phyloP scores from a whole-genome alignment of 2,888 invertebrate species.

The Spodoptera exigua region DNA sequence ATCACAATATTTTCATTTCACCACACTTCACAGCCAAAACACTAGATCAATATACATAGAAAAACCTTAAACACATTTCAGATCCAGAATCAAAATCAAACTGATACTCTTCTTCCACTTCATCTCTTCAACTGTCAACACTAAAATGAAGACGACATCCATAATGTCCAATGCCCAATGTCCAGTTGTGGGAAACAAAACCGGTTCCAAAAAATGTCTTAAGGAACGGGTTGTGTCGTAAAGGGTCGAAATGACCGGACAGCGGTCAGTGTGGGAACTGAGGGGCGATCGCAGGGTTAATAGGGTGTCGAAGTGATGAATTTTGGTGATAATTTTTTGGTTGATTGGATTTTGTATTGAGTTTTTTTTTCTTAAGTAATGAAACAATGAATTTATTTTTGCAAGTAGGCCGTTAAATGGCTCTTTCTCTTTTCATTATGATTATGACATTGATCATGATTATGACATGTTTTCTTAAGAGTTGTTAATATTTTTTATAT shows the following conservation, averaged over 20 bases:
- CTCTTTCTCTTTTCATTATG: too few species aligned
- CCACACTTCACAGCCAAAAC: constrained; percentile 11
- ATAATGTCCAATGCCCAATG: constrained; percentile 41
- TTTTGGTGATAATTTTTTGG: constrained; percentile 20
- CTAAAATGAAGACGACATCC: constrained; percentile 60
- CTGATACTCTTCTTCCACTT: constrained; percentile 11
- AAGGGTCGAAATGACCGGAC: constrained; percentile 67
- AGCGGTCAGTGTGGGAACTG: constrained; percentile 73
- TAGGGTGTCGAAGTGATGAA: constrained; percentile 31
- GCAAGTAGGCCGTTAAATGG: too few species aligned
- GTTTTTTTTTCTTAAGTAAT: background rate
- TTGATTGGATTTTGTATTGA: constrained; percentile 20
- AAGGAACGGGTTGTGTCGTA: constrained; percentile 59
- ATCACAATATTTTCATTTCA: constrained; percentile 1
- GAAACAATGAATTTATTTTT: too few species aligned
- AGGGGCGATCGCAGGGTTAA: constrained; percentile 48
- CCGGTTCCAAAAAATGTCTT: constrained; percentile 64
- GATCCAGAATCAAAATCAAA: constrained; percentile 1
- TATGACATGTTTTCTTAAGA: too few species aligned
- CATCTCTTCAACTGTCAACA: constrained; percentile 57
- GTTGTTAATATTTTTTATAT: too few species aligned
- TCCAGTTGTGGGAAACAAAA: constrained; percentile 70
- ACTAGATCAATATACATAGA: background rate
- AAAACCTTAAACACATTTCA: too few species aligned
- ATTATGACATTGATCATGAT: too few species aligned